These are phyloP conservation scores for Physella acuta DNA, from an alignment of 1,140 invertebrate genomes.

Conservation along the genomic window DNA sequence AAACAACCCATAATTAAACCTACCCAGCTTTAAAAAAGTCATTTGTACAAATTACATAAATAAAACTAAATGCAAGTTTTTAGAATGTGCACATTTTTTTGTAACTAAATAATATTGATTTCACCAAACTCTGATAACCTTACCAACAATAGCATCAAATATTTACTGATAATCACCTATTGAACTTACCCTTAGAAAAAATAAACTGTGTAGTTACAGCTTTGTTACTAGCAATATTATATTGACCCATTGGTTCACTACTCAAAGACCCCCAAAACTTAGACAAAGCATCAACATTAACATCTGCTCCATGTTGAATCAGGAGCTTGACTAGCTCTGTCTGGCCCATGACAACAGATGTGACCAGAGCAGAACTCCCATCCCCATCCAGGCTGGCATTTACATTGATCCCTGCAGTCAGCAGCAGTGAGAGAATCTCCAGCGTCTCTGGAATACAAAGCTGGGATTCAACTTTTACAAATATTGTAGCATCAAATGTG, in stretches of 20 bases:
- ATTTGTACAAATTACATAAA: too few species aligned
- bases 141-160: too few species aligned
- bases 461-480: background rate
- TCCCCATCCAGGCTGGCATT: constrained; percentile 26
- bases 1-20: background rate
- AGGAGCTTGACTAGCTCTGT: constrained; percentile 18
- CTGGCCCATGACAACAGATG: constrained; percentile 19
- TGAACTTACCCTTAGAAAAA: constrained; percentile 27
- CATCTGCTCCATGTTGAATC: constrained; percentile 20
- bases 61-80: too few species aligned
- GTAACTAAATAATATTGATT: too few species aligned
- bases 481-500: too few species aligned
- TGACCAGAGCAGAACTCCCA: constrained; percentile 27
- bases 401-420: constrained; percentile 19
- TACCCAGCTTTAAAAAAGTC: background rate
- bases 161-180: too few species aligned
- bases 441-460: constrained; percentile 16
- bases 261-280: constrained; percentile 25
- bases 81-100: too few species aligned
- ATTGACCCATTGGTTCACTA: constrained; percentile 11
- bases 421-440: constrained; percentile 18
- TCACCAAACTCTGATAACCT: too few species aligned
- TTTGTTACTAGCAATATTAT: background rate
- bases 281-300: constrained; percentile 24
- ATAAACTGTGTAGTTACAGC: constrained; percentile 16